A percentile compares a stretch with the other conserved stretches of the same genome.
Conservation (phyloP, 2,113 vertebrate species). For the Saccopteryx bilineata region DNA sequence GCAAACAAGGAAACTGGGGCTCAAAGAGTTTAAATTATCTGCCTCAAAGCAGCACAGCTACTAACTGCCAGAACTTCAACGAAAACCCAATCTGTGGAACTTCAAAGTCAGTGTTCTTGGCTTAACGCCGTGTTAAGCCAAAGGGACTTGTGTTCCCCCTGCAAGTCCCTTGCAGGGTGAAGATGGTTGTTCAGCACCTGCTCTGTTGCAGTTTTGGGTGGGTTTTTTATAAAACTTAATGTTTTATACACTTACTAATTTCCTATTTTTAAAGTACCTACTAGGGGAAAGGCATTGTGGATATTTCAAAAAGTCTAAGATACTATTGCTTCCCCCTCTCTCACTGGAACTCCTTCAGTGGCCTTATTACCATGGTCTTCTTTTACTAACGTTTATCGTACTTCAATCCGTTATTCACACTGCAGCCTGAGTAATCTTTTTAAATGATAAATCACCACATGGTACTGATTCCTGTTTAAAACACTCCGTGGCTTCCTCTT, state of each 20-base stretch:
- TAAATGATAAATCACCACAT: constrained; percentile 37
- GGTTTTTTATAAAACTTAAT: neutral
- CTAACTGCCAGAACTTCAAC: neutral
- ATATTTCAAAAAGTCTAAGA: constrained; percentile 21
- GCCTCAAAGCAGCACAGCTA: neutral
- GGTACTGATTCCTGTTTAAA: constrained; percentile 39
- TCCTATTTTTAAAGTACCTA: constrained; percentile 5
- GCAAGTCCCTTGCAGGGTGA: no score
- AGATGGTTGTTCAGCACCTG: neutral
- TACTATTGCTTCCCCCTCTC: neutral
- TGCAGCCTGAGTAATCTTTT: constrained; percentile 4
- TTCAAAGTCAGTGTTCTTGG: neutral
- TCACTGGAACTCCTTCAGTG: neutral
- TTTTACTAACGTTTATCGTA: neutral
- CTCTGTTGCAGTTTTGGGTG: neutral
- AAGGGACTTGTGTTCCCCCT: no score
- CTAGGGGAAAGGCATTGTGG: neutral
- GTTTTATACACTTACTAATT: neutral
- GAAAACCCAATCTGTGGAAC: neutral
- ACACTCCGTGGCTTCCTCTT: neutral
- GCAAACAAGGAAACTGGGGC: neutral
- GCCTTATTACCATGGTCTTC: constrained; percentile 6
- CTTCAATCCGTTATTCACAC: neutral
- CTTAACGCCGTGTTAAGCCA: no score
- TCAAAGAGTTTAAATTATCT: neutral